Evolutionary conservation across 2,113 vertebrate species (phyloP).

Genomic region (Carettochelys insculpta): DNA sequence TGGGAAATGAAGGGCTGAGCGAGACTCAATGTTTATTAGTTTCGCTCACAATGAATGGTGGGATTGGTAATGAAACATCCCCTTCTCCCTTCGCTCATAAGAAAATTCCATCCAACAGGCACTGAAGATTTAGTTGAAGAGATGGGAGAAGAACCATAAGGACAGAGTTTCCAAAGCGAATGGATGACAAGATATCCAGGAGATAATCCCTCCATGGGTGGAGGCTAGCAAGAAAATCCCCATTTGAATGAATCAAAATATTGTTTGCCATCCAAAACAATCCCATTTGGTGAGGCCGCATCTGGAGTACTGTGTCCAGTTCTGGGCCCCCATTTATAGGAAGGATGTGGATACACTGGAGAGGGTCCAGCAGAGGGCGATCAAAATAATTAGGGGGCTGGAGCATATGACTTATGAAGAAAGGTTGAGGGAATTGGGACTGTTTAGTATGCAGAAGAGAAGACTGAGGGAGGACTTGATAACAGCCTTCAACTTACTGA

Average conservation of each 20-base stretch:
- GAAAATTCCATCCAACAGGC: not conserved
- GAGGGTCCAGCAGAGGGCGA: too few relatives aligned
- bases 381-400: too few relatives aligned
- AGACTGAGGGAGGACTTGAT: too few relatives aligned
- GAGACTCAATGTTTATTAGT: not conserved
- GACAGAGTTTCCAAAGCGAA: not conserved
- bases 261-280: constrained; percentile 27
- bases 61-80: not conserved
- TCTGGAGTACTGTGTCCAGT: too few relatives aligned
- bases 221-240: constrained; percentile 31
- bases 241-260: constrained; percentile 14
- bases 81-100: not conserved
- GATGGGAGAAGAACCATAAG: not conserved
- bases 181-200: not conserved
- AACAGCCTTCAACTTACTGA: too few relatives aligned
- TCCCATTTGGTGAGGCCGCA: too few relatives aligned
- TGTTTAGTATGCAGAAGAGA: too few relatives aligned
- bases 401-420: too few relatives aligned
- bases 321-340: too few relatives aligned
- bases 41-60: constrained; percentile 1
- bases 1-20: not conserved
- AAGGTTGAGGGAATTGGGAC: too few relatives aligned
- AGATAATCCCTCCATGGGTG: not conserved
- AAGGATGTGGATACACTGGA: too few relatives aligned
- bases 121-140: not conserved